phyloP scores from a whole-genome alignment of 1,140 invertebrate genomes.

The Apocrypta bakeri region DNA sequence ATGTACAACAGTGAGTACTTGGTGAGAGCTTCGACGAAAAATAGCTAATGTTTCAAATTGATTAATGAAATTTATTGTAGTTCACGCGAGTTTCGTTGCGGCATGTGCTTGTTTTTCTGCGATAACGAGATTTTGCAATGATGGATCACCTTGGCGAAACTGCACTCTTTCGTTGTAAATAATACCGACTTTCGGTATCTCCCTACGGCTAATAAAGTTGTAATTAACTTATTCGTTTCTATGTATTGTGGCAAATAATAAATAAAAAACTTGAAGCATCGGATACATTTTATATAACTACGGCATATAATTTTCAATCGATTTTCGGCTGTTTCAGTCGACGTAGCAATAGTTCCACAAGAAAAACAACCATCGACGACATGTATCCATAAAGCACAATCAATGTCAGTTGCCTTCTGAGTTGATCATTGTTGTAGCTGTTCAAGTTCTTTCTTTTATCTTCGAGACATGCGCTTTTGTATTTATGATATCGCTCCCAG shows the following conservation, averaged over 20 bases:
- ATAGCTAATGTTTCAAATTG: neutral
- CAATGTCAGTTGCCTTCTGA: neutral
- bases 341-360: neutral
- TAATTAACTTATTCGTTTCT: neutral
- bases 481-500: neutral
- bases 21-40: neutral
- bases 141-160: neutral
- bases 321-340: too few relatives aligned
- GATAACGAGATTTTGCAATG: neutral
- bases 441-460: slow-evolving; percentile 2
- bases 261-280: neutral
- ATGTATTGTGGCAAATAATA: neutral
- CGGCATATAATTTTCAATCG: neutral
- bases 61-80: neutral
- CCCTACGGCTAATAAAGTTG: neutral
- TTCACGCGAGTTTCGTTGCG: neutral
- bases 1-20: neutral
- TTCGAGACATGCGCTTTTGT: slow-evolving; percentile 4
- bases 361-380: neutral
- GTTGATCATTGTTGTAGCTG: neutral
- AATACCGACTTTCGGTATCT: neutral
- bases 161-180: neutral
- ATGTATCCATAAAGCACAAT: slow-evolving; percentile 18
- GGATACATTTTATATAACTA: neutral
- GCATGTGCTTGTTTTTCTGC: neutral